Percentiles rank a stretch among this genome's conserved stretches.
Conservation (phyloP, 2,113 vertebrate genomes). For the Melanerpes formicivorus region DNA sequence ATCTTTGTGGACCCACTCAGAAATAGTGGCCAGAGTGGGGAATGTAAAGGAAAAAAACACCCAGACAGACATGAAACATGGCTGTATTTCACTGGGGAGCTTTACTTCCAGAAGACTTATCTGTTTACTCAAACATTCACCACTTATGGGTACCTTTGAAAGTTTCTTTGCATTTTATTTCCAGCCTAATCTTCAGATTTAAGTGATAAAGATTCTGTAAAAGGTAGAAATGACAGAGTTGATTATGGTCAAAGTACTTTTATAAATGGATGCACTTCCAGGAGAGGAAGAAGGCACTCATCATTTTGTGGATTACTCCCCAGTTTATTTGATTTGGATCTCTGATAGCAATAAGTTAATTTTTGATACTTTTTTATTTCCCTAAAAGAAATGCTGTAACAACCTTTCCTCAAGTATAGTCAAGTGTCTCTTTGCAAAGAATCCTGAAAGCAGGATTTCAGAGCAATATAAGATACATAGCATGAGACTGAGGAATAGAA, state of each 20-base stretch:
- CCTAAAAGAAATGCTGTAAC: background rate
- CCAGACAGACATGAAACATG: background rate
- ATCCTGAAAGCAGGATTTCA: background rate
- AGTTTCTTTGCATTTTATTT: background rate
- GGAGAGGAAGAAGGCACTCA: constrained; percentile 11
- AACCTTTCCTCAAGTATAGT: background rate
- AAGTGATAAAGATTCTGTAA: constrained; percentile 8
- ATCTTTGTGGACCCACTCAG: background rate
- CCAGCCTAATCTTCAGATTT: constrained; percentile 9
- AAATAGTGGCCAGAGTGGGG: background rate
- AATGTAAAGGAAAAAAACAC: background rate
- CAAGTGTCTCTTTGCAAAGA: background rate
- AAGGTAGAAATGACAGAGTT: constrained; percentile 11
- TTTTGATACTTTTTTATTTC: background rate
- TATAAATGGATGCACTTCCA: constrained; percentile 29
- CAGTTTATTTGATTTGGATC: constrained; percentile 59
- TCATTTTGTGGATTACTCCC: constrained; percentile 50
- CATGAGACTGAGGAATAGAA: background rate
- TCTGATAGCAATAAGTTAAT: constrained; percentile 23
- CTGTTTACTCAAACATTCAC: background rate
- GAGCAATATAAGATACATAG: background rate
- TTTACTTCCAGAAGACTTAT: background rate
- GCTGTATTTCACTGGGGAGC: background rate
- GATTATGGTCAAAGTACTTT: constrained; percentile 37
- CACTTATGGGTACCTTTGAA: background rate